These are phyloP conservation scores for Anthoscopus minutus DNA, from an alignment of 2,113 vertebrate species.

Conservation along the genomic window DNA sequence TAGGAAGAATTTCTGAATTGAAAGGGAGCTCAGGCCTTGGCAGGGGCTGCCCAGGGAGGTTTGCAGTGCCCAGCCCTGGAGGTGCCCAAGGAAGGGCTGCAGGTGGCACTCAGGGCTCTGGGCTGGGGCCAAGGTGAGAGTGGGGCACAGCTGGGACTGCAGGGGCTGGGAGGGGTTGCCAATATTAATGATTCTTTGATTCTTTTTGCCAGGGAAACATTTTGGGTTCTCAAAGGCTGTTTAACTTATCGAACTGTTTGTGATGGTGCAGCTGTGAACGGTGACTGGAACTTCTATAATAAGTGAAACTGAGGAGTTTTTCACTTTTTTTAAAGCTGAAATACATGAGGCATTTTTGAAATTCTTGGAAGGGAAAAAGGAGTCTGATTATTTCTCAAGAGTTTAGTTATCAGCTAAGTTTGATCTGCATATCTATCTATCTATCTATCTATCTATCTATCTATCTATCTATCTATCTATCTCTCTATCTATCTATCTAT, in stretches of 20 bases:
- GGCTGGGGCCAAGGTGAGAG: neutral
- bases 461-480: neutral
- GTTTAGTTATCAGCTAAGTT: neutral
- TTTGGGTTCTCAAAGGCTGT: neutral
- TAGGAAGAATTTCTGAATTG: neutral
- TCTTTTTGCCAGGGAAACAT: neutral
- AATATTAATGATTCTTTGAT: neutral
- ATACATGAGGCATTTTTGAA: neutral
- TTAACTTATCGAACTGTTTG: neutral
- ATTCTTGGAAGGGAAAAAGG: neutral
- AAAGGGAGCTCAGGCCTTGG: rapidly evolving
- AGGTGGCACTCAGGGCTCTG: neutral
- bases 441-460: neutral
- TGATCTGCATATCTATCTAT: rapidly evolving
- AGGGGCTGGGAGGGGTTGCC: neutral
- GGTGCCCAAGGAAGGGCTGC: neutral
- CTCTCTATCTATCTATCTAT: neutral
- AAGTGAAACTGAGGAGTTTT: rapidly evolving
- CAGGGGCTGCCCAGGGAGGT: neutral
- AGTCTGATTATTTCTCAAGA: neutral
- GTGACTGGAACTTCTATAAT: neutral
- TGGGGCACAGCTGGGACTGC: rapidly evolving
- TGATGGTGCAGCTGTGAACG: neutral
- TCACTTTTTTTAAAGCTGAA: neutral
- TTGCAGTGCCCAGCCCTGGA: neutral